Conservation (phyloP, 2,113 vertebrate genomes). For the Tyrannus savana region DNA sequence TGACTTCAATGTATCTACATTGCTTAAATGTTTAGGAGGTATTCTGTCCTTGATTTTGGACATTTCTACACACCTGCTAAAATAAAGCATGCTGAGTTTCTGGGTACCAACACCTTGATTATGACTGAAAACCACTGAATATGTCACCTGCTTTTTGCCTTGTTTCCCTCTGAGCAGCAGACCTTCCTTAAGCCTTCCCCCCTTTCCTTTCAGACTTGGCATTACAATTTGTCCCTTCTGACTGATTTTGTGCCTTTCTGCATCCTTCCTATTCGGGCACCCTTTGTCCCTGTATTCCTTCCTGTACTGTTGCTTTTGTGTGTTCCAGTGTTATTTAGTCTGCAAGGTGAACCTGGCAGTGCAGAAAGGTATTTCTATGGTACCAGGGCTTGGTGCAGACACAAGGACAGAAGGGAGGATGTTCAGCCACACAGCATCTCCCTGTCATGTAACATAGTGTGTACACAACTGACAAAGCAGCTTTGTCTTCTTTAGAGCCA, state of each 20-base stretch:
- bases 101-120: background rate
- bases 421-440: background rate
- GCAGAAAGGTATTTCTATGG: background rate
- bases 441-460: rapidly evolving
- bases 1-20: background rate
- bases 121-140: background rate
- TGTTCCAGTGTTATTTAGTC: background rate
- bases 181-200: background rate
- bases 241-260: background rate
- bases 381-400: background rate
- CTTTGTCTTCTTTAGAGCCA: background rate
- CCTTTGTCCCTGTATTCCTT: background rate
- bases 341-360: background rate
- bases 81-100: background rate
- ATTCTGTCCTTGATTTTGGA: background rate
- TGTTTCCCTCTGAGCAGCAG: background rate
- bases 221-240: conserved; percentile 15
- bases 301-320: background rate
- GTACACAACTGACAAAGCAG: background rate
- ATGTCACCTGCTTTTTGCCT: background rate
- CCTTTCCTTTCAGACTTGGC: background rate
- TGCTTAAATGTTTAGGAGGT: background rate
- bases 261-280: background rate
- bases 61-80: background rate
- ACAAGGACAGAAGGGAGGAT: background rate